Base-by-base conservation (phyloP, 2,797 vertebrate species). In the Todus mexicanus region DNA sequence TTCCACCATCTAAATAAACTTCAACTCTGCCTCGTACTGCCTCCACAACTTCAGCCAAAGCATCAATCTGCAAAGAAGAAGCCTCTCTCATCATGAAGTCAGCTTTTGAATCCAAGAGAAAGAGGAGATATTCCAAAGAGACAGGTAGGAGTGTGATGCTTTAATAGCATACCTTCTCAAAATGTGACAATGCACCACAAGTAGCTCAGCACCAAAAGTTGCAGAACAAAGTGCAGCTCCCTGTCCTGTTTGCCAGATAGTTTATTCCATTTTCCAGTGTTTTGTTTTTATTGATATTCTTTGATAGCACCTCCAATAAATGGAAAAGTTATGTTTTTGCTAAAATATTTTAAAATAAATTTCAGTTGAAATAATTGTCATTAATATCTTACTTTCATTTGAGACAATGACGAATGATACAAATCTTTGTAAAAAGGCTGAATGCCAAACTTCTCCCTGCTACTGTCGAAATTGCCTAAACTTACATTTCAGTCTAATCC, bases 1-100 rank as follows among this genome's bases (percentile, higher is more conserved):
- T 97, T 23, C 99, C 99, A 12, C 99, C 99, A 6, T 99, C 99
- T 80, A 99, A 66, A 72, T 99, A 99, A 74, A 99, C 97, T 97
- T 99, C 99, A 0, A 98, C 96, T 92, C 98, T 98, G 76, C 98
- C 98, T 95, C 96, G 97, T n/a, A 99, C 98, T 4, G 98, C 97
- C 12, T 99, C 98, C 96, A 98, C 98, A 57, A 99, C 98, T 97
- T 99, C 99, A 22, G 96, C 91, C 96, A 99, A 97, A 8, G 98
- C 99, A 77, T 99, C 98, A 33, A 99, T 98, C 99, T 99, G 98
- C 70, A 86, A 93, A 74, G 66, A 66, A 83, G 71, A 45, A 71
- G 35, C 5, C 33, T 21, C 1, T 21, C 15, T 42, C 29, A 65
- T 37, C 27, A 11, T 14, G 25, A 60, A 15, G 12, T 45, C 81